Evolutionary conservation across 2,797 vertebrate genomes (phyloP), one percentile per base, ranked within the genome.

Genomic region (Oreochromis grahami): DNA sequence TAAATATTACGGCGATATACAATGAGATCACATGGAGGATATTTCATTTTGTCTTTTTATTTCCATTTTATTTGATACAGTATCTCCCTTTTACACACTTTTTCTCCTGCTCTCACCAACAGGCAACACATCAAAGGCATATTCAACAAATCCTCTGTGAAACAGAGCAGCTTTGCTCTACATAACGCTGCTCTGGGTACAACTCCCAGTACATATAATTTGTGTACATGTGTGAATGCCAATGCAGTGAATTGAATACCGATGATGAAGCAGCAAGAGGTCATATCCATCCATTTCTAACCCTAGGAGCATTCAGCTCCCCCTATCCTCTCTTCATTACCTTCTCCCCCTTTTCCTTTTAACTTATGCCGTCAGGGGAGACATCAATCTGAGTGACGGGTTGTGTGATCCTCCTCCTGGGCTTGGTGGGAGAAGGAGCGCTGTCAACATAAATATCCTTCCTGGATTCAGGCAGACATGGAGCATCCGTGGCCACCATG

Each of bases 361-460:
- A 94, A 92, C 90, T 91, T 63, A 76, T 79, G 84, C 89, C 80
- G 76, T 93, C 90, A 88, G 91, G 92, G 92, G 91, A 89, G 88
- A 84, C 90, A 91, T 93, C 89, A 86, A 91, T 92, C 90, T 94
- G 93, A 94, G 74, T 94, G 95, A 93, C 93, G 88, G 91, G 45
- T 86, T 84, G 92, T 93, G 93, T 92, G 92, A 94, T 95, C 89
- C 91, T 89, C 91, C 93, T 93, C 84, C 85, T 2, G 85, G 94
- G 93, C 91, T 89, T 21, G 79, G 85, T 80, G 85, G 87, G 90
- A 94, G 92, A 93, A 92, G 91, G 90, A 93, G 89, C 1, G 10
- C 90, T 92, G 94, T 95, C 94, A 95, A 91, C 94, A 94, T 90
- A 88, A 94, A 95, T 95, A 93, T 92, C 84, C 87, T 86, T 93